phyloP scores from a whole-genome alignment of 2,797 vertebrate genomes.

The Sebastes minor region DNA sequence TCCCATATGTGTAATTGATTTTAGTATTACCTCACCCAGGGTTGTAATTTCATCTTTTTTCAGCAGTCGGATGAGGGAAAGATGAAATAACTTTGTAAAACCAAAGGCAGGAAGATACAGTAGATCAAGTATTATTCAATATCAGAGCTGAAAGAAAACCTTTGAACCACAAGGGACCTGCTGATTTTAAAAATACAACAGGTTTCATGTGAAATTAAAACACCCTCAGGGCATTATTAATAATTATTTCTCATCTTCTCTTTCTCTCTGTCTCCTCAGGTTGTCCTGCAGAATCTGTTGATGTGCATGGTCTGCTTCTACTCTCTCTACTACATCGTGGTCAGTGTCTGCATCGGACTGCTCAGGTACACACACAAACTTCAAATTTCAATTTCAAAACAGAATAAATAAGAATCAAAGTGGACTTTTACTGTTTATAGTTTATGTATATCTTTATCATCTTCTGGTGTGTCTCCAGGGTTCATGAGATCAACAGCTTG shows the following conservation, averaged over 20 bases:
- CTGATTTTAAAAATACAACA: background rate
- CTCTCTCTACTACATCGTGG: slow-evolving; percentile 83
- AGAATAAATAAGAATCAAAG: background rate
- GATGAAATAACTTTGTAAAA: background rate
- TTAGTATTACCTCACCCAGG: background rate
- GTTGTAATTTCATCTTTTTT: background rate
- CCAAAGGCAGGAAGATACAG: background rate
- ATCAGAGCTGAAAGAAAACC: background rate
- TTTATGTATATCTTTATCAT: background rate
- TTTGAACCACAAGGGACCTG: background rate
- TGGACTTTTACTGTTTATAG: background rate
- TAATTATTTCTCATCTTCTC: background rate
- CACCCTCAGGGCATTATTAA: background rate
- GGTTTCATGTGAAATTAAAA: background rate
- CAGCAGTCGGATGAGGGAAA: background rate
- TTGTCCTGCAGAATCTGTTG: slow-evolving; percentile 86
- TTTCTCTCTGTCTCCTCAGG: slow-evolving; percentile 60
- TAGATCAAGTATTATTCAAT: background rate
- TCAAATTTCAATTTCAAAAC: background rate
- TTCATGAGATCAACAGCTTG: slow-evolving; percentile 87
- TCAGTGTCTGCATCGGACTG: slow-evolving; percentile 84
- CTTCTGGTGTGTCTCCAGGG: slow-evolving; percentile 66
- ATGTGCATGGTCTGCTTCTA: slow-evolving; percentile 88
- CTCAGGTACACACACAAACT: slow-evolving; percentile 75
- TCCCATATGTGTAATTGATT: background rate